Evolutionary conservation across 2,113 vertebrate species (phyloP).

Genomic region (Neogale vison): DNA sequence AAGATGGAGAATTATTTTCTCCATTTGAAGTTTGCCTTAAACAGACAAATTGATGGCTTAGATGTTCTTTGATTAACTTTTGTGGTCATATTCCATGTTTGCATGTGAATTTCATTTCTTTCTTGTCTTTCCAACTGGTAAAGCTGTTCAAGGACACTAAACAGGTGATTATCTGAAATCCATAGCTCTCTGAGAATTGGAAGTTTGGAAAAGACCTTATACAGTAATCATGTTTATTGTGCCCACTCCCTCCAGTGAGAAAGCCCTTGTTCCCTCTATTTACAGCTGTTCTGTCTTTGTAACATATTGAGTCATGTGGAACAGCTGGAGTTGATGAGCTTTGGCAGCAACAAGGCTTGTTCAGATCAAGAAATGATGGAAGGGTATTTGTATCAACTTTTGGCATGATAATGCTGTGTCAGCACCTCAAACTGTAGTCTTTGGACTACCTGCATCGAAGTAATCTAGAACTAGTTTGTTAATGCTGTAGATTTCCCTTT

Average conservation of each 20-base stretch:
- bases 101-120: neutral
- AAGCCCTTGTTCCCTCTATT: neutral
- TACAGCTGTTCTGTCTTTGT: neutral
- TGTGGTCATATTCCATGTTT: neutral
- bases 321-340: neutral
- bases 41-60: neutral
- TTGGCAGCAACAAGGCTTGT: neutral
- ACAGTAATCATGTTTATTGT: neutral
- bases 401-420: neutral
- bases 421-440: neutral
- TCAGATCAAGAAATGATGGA: neutral
- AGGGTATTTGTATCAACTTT: neutral
- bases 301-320: neutral
- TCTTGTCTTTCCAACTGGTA: neutral
- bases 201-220: neutral
- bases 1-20: neutral
- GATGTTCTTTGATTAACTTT: neutral
- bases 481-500: neutral
- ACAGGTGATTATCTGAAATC: constrained; percentile 29
- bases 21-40: constrained; percentile 28
- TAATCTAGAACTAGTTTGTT: neutral
- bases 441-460: neutral
- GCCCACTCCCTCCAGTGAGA: neutral
- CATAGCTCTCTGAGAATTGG: neutral
- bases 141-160: neutral